phyloP scores from a whole-genome alignment of 2,797 vertebrate genomes.

The Propithecus deckenii region DNA sequence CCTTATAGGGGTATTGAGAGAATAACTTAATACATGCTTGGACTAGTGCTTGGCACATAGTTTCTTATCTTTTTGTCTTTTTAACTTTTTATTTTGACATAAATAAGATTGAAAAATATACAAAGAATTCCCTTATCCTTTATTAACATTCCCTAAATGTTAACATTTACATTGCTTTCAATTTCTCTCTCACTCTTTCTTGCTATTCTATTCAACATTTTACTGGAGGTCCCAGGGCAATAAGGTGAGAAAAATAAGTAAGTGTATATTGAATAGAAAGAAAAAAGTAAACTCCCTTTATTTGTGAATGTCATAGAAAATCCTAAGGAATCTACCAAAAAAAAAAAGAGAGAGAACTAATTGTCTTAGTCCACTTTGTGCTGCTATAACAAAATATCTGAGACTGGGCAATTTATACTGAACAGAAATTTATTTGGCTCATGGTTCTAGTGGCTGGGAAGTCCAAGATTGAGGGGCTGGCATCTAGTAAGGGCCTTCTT shows the following conservation, averaged over 20 bases:
- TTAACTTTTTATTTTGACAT: not conserved
- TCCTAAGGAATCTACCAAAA: not conserved
- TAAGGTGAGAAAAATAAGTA: not conserved
- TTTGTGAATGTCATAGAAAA: not conserved
- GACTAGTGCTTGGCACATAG: not conserved
- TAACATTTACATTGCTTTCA: not conserved
- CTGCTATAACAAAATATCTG: not conserved
- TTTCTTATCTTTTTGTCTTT: not conserved
- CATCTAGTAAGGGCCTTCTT: not conserved
- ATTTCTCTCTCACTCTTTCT: not conserved
- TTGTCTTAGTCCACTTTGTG: not conserved
- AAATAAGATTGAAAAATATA: not conserved
- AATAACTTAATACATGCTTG: not conserved
- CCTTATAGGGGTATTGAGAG: not conserved
- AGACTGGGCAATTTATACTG: not conserved
- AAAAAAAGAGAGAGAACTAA: not conserved
- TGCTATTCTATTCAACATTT: not conserved
- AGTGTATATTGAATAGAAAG: not conserved
- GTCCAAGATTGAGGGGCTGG: not conserved
- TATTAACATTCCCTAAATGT: not conserved
- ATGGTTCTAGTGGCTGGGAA: not conserved
- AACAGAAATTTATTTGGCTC: not conserved
- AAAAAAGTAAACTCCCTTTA: conserved; percentile 1
- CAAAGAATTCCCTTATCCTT: not conserved
- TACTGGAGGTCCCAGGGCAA: not conserved